Conservation (phyloP, 2,113 vertebrate species). For the Xiphorhynchus elegans region DNA sequence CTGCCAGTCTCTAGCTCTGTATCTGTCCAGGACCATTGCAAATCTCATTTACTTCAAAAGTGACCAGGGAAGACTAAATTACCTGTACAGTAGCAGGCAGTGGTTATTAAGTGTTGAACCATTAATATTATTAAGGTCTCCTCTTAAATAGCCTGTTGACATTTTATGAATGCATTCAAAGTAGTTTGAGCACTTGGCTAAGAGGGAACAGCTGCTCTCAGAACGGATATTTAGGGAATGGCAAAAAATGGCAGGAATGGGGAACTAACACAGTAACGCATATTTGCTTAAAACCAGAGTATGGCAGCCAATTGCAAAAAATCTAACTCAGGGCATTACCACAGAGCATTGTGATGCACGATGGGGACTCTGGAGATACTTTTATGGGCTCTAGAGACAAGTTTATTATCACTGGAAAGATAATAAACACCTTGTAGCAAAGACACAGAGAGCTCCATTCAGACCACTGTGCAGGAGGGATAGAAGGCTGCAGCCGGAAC, state of each 20-base stretch:
- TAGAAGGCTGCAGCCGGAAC: not conserved
- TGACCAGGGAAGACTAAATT: not conserved
- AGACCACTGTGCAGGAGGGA: not conserved
- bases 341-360: not conserved
- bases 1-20: not conserved
- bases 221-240: not conserved
- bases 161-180: not conserved
- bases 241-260: not conserved
- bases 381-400: not conserved
- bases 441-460: not conserved
- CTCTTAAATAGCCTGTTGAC: not conserved
- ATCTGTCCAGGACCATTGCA: not conserved
- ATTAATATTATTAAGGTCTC: not conserved
- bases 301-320: not conserved
- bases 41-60: not conserved
- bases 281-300: not conserved
- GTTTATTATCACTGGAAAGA: not conserved
- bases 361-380: not conserved
- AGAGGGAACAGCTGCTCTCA: not conserved
- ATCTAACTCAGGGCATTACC: not conserved
- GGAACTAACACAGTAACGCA: not conserved
- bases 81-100: not conserved
- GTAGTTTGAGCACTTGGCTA: not conserved
- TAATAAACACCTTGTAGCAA: not conserved
- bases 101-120: not conserved